Conservation (phyloP, 2,113 vertebrate genomes). For the Phyllostomus discolor region DNA sequence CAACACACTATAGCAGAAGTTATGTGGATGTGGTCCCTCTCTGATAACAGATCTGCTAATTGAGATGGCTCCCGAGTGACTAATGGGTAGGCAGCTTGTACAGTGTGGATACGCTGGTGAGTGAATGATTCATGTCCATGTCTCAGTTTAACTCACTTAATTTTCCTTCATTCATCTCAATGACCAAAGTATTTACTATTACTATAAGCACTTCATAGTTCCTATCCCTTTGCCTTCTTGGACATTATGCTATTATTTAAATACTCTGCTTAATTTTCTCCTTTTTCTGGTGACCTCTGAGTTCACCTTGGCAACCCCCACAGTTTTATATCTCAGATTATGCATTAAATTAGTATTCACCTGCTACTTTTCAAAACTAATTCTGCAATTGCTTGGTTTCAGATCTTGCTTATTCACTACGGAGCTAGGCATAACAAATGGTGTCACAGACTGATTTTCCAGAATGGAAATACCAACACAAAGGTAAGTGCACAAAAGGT, state of each 20-base stretch:
- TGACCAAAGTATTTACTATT: neutral
- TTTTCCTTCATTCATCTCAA: neutral
- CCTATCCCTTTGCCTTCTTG: neutral
- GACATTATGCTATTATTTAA: neutral
- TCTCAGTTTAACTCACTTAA: neutral
- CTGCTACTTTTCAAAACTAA: slow-evolving; percentile 11
- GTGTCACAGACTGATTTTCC: neutral
- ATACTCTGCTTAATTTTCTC: neutral
- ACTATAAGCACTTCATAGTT: neutral
- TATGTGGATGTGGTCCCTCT: too few relatives aligned
- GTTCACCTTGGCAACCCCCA: neutral
- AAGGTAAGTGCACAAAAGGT: neutral
- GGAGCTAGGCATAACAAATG: neutral
- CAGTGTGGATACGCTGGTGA: neutral
- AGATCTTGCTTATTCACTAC: neutral
- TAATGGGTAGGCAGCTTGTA: neutral
- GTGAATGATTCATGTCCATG: neutral
- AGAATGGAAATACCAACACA: neutral
- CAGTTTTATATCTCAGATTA: neutral
- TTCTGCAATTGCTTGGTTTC: neutral
- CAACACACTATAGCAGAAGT: too few relatives aligned
- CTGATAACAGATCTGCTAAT: too few relatives aligned
- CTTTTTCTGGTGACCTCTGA: neutral
- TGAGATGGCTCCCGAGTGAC: neutral
- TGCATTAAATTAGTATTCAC: neutral